Conservation (phyloP, 2,888 invertebrate species). For the Lagria hirta region DNA sequence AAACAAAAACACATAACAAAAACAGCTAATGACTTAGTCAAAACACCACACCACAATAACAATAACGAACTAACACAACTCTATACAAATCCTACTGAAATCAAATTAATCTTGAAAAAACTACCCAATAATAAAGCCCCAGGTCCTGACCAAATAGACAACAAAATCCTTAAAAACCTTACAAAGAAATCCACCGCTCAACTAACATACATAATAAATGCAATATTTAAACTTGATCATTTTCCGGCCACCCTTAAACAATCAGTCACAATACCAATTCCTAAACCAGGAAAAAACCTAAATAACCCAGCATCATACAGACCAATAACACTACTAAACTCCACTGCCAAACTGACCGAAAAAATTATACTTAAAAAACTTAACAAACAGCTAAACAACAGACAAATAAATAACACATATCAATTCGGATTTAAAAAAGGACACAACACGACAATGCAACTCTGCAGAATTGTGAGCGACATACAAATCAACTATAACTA, state of each 20-base stretch:
- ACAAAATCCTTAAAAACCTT: slow-evolving; percentile 28
- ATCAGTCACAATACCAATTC: slow-evolving; percentile 28
- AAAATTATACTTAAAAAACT: slow-evolving; percentile 22
- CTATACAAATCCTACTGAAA: slow-evolving; percentile 7
- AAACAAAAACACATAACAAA: too few relatives aligned
- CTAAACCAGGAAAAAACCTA: slow-evolving; percentile 24
- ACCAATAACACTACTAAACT: slow-evolving; percentile 28
- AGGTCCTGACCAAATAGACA: slow-evolving; percentile 15
- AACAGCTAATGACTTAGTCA: too few relatives aligned
- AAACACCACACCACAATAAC: too few relatives aligned
- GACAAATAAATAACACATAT: slow-evolving; percentile 6
- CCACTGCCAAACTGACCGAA: slow-evolving; percentile 25
- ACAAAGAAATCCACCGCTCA: slow-evolving; percentile 32
- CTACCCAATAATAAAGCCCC: slow-evolving; percentile 25
- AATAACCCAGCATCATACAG: slow-evolving; percentile 23
- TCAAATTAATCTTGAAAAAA: slow-evolving; percentile 8
- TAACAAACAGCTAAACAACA: slow-evolving; percentile 10
- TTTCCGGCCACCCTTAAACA: slow-evolving; percentile 31
- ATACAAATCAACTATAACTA: slow-evolving; percentile 36
- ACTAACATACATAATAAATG: slow-evolving; percentile 30
- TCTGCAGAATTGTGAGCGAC: slow-evolving; percentile 37
- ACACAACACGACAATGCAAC: slow-evolving; percentile 40
- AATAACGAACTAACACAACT: too few relatives aligned
- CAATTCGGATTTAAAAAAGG: slow-evolving; percentile 42
- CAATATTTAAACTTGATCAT: slow-evolving; percentile 21